Evolutionary conservation across 2,797 vertebrate genomes (phyloP).

Genomic region (Glossophaga mutica): DNA sequence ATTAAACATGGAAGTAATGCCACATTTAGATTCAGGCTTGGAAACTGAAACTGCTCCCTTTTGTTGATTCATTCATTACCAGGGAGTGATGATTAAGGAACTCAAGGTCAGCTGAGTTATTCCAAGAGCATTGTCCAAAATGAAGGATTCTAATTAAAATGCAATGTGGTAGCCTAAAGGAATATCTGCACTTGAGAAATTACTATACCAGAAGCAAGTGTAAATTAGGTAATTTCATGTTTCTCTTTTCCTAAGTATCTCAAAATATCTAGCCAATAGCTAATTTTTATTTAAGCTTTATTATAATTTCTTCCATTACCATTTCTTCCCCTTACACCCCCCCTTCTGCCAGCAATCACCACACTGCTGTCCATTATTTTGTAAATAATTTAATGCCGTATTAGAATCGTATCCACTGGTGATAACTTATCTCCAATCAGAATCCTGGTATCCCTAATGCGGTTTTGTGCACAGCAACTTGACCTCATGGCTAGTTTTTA

Average conservation of each 20-base stretch:
- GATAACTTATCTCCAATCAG: neutral
- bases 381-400: neutral
- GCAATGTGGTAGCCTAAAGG: neutral
- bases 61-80: neutral
- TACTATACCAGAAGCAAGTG: neutral
- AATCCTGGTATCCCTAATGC: neutral
- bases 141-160: slow-evolving; percentile 30
- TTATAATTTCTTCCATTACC: no score
- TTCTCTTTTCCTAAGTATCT: neutral
- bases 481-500: neutral
- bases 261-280: neutral
- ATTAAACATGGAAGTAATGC: slow-evolving; percentile 7
- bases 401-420: neutral
- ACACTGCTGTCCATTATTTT: neutral
- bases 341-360: no score
- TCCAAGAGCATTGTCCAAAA: slow-evolving; percentile 7
- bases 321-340: no score
- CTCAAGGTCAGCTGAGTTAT: neutral
- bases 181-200: neutral
- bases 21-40: slow-evolving; percentile 3
- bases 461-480: neutral
- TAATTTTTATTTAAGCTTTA: neutral
- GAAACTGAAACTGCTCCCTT: slow-evolving; percentile 2
- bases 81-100: slow-evolving; percentile 8
- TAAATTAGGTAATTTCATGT: neutral